Conservation (phyloP, 1,140 invertebrate species). For the Tribolium madens region DNA sequence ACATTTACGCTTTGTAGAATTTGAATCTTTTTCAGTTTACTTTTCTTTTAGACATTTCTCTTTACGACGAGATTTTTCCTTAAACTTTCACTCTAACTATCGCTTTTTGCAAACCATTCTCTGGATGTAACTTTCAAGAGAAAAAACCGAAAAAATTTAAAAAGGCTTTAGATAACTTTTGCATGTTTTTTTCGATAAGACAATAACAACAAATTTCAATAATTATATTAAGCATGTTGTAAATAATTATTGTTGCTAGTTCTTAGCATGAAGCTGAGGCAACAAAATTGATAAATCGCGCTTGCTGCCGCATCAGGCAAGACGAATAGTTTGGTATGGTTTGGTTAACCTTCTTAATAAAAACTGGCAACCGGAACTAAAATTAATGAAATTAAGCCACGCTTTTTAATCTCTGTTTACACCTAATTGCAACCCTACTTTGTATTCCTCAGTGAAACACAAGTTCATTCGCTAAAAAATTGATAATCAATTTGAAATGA, state of each 20-base stretch:
- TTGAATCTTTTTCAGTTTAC: constrained; percentile 28
- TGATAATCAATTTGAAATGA: not conserved
- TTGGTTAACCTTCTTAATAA: too few species aligned
- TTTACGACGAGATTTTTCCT: constrained; percentile 12
- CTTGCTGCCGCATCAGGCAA: too few species aligned
- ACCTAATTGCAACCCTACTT: too few species aligned
- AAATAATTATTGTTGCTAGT: constrained; percentile 19
- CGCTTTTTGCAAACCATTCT: not conserved
- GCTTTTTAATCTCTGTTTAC: too few species aligned
- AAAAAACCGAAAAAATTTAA: not conserved
- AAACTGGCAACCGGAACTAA: too few species aligned
- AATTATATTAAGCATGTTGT: not conserved
- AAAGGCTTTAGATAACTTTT: not conserved
- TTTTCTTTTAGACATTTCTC: constrained; percentile 16
- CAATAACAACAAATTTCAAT: not conserved
- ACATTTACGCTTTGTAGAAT: constrained; percentile 22
- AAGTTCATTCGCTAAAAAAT: not conserved
- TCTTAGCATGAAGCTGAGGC: not conserved
- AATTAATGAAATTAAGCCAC: too few species aligned
- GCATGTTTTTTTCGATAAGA: not conserved
- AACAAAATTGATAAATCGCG: not conserved
- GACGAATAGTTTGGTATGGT: too few species aligned
- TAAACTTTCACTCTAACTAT: constrained; percentile 3
- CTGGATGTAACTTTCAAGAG: constrained; percentile 4
- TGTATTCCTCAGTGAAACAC: too few species aligned